Conservation (phyloP, 2,797 vertebrate species). For the Dermochelys coriacea region DNA sequence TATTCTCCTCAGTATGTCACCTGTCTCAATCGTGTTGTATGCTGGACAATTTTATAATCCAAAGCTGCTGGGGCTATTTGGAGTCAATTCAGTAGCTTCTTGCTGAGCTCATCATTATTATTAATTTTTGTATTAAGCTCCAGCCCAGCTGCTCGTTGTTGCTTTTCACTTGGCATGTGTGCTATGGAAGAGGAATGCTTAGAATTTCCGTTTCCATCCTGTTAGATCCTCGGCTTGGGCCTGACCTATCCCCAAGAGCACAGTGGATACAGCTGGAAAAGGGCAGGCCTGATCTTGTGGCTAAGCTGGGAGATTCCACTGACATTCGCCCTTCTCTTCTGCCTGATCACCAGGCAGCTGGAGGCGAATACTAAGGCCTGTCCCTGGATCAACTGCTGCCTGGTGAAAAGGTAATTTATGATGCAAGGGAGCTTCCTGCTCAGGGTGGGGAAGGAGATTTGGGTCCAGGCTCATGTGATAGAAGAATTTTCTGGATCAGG, state of each 20-base stretch:
- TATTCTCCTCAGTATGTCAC: slow-evolving; percentile 27
- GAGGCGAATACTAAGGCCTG: background rate
- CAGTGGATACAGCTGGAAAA: slow-evolving; percentile 80
- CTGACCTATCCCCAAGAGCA: slow-evolving; percentile 76
- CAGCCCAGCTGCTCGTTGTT: slow-evolving; percentile 2
- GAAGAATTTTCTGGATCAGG: background rate
- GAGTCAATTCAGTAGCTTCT: background rate
- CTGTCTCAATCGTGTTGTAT: slow-evolving; percentile 22
- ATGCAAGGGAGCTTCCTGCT: background rate
- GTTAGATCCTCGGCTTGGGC: slow-evolving; percentile 75
- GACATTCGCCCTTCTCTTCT: slow-evolving; percentile 61
- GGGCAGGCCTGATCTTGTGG: slow-evolving; percentile 72
- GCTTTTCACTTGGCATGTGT: slow-evolving; percentile 70
- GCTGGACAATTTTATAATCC: background rate
- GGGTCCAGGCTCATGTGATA: background rate
- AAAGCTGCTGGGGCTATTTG: slow-evolving; percentile 11
- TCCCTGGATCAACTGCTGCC: slow-evolving; percentile 54
- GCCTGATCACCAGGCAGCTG: slow-evolving; percentile 34
- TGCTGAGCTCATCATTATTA: background rate
- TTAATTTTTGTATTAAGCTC: slow-evolving; percentile 1
- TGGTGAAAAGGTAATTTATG: background rate
- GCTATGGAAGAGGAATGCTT: slow-evolving; percentile 74
- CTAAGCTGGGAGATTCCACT: slow-evolving; percentile 52
- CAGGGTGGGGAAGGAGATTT: background rate
- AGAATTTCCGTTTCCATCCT: slow-evolving; percentile 82